Base-by-base conservation (phyloP, 2,888 invertebrate genomes). In the Emmelina monodactyla region DNA sequence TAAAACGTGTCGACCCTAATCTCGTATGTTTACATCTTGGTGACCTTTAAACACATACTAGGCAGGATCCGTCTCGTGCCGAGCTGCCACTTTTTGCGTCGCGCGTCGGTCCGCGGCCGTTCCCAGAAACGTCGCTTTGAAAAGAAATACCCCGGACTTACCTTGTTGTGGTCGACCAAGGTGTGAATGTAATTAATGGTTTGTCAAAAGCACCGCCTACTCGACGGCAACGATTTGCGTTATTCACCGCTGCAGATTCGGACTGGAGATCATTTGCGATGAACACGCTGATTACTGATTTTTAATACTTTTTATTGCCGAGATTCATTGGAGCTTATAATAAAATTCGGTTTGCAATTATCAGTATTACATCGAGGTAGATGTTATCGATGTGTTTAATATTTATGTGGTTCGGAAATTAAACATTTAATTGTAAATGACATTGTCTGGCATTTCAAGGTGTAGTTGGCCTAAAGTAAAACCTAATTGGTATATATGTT, bases 101-200 rank as follows among this genome's bases (percentile, higher is more conserved):
- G 44, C 43, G 42, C 44, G 13, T 50, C 50, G 47, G 46, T 47
- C 32, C 31, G 16, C 32, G 37, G 52, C 59, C 62, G 60, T 76
- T 75, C 75, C 51, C 44, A 64, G 75, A 76, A 76, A 50, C 62
- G 67, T 63, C 66, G 55, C 56, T 49, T 51, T 51, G 45, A 39
- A 42, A 49, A 49, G 60, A 62, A 65, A 53, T 47, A 46, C 46
- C 42, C 37, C 42, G 42, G 51, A 50, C 42, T 49, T 48, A 46
- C 44, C 47, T 47, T 50, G 47, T 45, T 46, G 57, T 53, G 57
- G 58, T 57, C 58, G 53, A 51, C 62, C 47, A 57, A 76, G 76
- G 78, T 76, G 78, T 78, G 72, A 78, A 76, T 70, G 62, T 73
- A 76, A 78, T 75, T 70, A 69, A 78, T 75, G 67, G 62, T 58